Percentiles rank a stretch among this genome's conserved stretches.
Evolutionary conservation across 2,888 invertebrate genomes (phyloP).

Genomic region (Drosophila nr. fundita): DNA sequence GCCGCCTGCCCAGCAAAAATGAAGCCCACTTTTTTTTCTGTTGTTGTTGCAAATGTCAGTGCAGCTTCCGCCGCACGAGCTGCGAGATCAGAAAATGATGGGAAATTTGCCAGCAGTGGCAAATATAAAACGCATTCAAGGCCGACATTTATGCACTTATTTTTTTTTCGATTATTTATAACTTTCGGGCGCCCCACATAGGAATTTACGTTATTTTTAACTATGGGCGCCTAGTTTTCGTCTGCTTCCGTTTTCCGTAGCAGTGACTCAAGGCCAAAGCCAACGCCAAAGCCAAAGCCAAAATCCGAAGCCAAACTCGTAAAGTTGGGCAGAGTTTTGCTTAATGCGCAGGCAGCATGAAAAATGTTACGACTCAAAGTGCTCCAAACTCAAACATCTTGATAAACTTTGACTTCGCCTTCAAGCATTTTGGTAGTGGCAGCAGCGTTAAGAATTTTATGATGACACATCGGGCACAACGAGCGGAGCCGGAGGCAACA

Average conservation of each 20-base stretch:
- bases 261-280: constrained; percentile 4
- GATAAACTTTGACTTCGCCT: constrained; percentile 6
- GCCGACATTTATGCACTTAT: constrained; percentile 57
- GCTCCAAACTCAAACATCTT: not conserved
- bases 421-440: constrained; percentile 5
- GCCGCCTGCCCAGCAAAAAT: constrained; percentile 47
- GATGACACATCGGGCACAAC: constrained; percentile 17
- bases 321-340: constrained; percentile 67
- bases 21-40: constrained; percentile 34
- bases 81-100: constrained; percentile 27
- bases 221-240: constrained; percentile 50
- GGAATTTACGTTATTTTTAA: constrained; percentile 66
- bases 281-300: constrained; percentile 17
- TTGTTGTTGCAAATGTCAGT: constrained; percentile 18
- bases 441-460: constrained; percentile 25
- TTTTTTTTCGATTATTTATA: constrained; percentile 64
- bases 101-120: constrained; percentile 26
- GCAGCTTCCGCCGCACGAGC: constrained; percentile 4
- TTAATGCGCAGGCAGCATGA: constrained; percentile 56
- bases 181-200: constrained; percentile 58
- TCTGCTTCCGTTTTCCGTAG: constrained; percentile 38
- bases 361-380: constrained; percentile 30
- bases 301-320: constrained; percentile 62
- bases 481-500: constrained; percentile 3
- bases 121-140: constrained; percentile 66